Evolutionary conservation across 2,888 invertebrate genomes (phyloP).

Genomic region (Phyllotreta striolata): DNA sequence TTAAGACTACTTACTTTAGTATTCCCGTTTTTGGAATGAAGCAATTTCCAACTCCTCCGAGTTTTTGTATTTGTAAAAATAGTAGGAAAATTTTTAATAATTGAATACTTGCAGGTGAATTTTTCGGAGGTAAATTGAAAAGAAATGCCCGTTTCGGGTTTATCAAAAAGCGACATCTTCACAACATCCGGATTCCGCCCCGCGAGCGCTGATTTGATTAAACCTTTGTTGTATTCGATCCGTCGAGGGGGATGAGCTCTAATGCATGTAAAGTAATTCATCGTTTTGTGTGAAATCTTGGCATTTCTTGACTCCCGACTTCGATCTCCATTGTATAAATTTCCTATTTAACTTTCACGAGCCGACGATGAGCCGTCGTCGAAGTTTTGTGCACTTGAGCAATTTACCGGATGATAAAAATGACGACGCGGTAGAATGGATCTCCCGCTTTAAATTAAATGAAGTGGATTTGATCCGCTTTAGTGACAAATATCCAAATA

Average conservation of each 20-base stretch:
- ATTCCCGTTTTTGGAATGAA: too few relatives aligned
- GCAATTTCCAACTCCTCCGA: too few relatives aligned
- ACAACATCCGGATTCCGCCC: too few relatives aligned
- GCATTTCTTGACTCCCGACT: constrained; percentile 31
- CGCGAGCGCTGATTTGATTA: constrained; percentile 24
- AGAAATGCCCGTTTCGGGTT: too few relatives aligned
- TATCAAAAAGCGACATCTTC: too few relatives aligned
- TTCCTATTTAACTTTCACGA: constrained; percentile 42
- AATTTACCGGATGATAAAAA: constrained; percentile 30
- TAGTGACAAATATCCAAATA: too few relatives aligned
- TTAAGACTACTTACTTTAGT: neutral
- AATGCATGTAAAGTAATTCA: constrained; percentile 43
- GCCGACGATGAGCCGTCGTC: constrained; percentile 39
- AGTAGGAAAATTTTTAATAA: too few relatives aligned
- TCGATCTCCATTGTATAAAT: constrained; percentile 40
- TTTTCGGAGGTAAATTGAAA: too few relatives aligned
- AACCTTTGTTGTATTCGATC: constrained; percentile 29
- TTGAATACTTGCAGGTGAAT: too few relatives aligned
- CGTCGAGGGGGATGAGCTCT: constrained; percentile 14
- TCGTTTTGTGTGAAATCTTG: constrained; percentile 36
- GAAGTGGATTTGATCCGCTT: constrained; percentile 38
- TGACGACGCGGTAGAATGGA: constrained; percentile 43
- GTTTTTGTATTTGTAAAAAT: too few relatives aligned
- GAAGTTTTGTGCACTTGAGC: constrained; percentile 36
- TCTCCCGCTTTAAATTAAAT: constrained; percentile 45